Conservation (phyloP, 1,140 invertebrate genomes). For the Macrobrachium nipponense region DNA sequence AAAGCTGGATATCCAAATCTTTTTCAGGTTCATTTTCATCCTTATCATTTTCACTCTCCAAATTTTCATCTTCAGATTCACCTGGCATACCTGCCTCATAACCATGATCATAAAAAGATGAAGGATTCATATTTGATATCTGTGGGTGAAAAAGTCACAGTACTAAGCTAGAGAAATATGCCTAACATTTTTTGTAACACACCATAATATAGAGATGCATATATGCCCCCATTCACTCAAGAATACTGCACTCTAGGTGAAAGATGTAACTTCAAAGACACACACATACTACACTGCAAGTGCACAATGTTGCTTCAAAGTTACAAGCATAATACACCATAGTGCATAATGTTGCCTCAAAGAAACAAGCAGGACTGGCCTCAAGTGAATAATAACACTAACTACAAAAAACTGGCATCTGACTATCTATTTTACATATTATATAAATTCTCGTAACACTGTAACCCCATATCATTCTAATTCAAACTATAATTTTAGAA, state of each 20-base stretch:
- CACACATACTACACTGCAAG: too few relatives aligned
- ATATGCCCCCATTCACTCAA: too few relatives aligned
- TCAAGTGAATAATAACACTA: neutral
- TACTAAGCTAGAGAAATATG: too few relatives aligned
- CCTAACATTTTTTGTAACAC: too few relatives aligned
- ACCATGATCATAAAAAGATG: neutral
- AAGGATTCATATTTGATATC: neutral
- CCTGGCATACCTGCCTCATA: constrained; percentile 7
- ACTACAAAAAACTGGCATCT: neutral
- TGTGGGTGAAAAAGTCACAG: neutral
- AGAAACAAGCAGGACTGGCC: neutral
- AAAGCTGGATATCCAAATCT: neutral
- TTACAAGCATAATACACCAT: too few relatives aligned
- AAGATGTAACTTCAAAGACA: too few relatives aligned
- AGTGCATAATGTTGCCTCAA: too few relatives aligned
- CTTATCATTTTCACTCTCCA: constrained; percentile 25
- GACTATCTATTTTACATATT: constrained; percentile 1
- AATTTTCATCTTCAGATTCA: constrained; percentile 37
- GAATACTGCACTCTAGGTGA: too few relatives aligned
- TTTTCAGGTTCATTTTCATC: constrained; percentile 26
- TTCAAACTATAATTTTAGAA: too few relatives aligned
- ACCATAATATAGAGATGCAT: too few relatives aligned
- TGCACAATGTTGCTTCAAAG: too few relatives aligned
- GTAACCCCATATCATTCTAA: neutral
- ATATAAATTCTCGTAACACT: constrained; percentile 10